These are phyloP conservation scores for Eurytoma adleriae DNA, from an alignment of 2,888 invertebrate genomes.

Conservation along the genomic window DNA sequence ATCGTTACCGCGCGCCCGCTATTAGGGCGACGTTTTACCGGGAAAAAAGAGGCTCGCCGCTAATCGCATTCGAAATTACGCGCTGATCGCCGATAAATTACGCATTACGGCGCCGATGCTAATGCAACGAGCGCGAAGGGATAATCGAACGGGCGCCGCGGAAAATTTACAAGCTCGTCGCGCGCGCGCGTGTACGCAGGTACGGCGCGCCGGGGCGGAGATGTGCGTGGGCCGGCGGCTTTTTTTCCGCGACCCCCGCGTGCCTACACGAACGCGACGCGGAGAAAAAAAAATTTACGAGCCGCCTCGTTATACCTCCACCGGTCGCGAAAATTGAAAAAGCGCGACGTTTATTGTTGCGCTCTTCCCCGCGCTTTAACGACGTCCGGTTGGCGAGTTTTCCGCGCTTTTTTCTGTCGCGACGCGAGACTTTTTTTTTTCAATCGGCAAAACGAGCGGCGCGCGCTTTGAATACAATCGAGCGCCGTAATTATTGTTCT, in stretches of 20 bases:
- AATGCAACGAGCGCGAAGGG: neutral
- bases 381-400: constrained; percentile 27
- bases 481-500: constrained; percentile 17
- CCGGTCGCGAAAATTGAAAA: too few species aligned
- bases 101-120: constrained; percentile 20
- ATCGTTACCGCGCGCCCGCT: too few species aligned
- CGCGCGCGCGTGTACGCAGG: neutral
- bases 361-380: constrained; percentile 16
- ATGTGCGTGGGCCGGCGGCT: neutral
- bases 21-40: too few species aligned
- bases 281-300: too few species aligned
- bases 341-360: neutral
- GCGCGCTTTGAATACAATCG: constrained; percentile 40
- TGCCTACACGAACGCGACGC: too few species aligned
- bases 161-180: constrained; percentile 38
- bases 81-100: constrained; percentile 28
- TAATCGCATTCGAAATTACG: too few species aligned
- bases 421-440: neutral
- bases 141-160: constrained; percentile 25
- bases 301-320: too few species aligned
- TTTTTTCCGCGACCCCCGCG: neutral
- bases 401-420: neutral
- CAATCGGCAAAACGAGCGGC: neutral
- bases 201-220: neutral
- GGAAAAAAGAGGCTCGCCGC: too few species aligned